Percentiles rank a stretch among this genome's conserved stretches.
Conservation (phyloP, 2,797 vertebrate genomes). For the Rhinoraja longicauda region DNA sequence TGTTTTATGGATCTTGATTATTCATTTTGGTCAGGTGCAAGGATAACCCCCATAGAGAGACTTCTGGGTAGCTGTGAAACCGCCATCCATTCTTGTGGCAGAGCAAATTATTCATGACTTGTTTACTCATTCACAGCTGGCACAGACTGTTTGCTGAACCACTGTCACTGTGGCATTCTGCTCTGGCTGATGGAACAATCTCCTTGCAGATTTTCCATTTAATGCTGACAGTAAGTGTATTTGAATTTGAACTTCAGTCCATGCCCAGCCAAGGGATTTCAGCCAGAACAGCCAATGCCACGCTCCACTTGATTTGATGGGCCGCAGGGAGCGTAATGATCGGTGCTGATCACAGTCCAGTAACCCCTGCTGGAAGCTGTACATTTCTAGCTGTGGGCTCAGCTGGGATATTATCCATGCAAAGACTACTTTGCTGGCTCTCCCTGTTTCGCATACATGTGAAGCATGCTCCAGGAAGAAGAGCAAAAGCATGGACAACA, state of each 20-base stretch:
- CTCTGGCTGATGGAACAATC: background rate
- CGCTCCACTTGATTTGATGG: background rate
- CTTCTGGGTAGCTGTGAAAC: background rate
- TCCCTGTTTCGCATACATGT: background rate
- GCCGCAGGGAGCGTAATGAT: background rate
- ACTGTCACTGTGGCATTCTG: background rate
- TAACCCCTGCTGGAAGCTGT: background rate
- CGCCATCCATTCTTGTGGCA: background rate
- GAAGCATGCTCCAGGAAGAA: background rate
- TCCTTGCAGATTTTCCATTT: background rate
- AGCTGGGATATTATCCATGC: background rate
- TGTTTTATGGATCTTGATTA: slow-evolving; percentile 9
- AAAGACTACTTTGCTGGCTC: background rate
- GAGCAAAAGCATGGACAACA: background rate
- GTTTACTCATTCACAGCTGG: slow-evolving; percentile 33
- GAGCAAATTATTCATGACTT: slow-evolving; percentile 33
- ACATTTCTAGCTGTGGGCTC: background rate
- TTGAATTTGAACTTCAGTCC: background rate
- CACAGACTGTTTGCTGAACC: background rate
- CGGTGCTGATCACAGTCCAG: background rate
- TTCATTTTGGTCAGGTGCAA: slow-evolving; percentile 9
- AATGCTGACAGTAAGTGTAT: background rate
- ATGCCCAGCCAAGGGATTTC: background rate
- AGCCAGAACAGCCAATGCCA: background rate
- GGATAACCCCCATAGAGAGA: background rate